Evolutionary conservation across 2,797 vertebrate species (phyloP).

Genomic region (Trachops cirrhosus): DNA sequence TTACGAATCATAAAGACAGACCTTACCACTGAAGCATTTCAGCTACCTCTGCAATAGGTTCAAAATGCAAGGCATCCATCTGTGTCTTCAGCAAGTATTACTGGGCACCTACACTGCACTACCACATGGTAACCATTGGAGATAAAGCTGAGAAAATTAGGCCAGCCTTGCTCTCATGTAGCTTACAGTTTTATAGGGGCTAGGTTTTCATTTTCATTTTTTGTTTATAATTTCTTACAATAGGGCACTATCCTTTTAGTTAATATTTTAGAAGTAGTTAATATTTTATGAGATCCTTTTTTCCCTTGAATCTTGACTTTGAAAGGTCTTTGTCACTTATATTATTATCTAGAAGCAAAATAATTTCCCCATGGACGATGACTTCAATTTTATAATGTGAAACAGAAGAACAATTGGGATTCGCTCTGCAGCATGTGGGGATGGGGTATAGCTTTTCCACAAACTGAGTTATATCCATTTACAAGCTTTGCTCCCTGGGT

Average conservation of each 20-base stretch:
- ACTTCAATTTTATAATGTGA: conserved; percentile 46
- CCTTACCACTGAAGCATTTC: conserved; percentile 13
- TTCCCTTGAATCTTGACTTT: conserved; percentile 33
- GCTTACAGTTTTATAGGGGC: not conserved
- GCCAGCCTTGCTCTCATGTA: not conserved
- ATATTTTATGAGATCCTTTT: conserved; percentile 30
- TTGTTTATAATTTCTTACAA: not conserved
- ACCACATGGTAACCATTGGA: not conserved
- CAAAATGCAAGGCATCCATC: not conserved
- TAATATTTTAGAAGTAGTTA: conserved; percentile 33
- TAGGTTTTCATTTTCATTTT: not conserved
- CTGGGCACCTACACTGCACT: not conserved
- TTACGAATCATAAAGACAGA: not conserved
- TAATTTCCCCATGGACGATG: not conserved
- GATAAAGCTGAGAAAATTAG: not conserved
- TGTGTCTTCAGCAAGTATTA: not conserved
- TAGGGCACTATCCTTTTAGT: not conserved
- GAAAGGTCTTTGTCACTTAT: conserved; percentile 48
- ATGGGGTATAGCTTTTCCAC: not conserved
- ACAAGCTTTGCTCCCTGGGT: not conserved
- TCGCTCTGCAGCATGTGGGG: not conserved
- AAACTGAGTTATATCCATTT: not conserved
- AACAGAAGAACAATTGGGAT: conserved; percentile 21
- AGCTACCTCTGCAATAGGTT: not conserved
- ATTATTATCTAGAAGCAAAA: not conserved